These are phyloP conservation scores for Heliopora coerulea DNA, from an alignment of 92 coral and sea anemone species.

Conservation along the genomic window DNA sequence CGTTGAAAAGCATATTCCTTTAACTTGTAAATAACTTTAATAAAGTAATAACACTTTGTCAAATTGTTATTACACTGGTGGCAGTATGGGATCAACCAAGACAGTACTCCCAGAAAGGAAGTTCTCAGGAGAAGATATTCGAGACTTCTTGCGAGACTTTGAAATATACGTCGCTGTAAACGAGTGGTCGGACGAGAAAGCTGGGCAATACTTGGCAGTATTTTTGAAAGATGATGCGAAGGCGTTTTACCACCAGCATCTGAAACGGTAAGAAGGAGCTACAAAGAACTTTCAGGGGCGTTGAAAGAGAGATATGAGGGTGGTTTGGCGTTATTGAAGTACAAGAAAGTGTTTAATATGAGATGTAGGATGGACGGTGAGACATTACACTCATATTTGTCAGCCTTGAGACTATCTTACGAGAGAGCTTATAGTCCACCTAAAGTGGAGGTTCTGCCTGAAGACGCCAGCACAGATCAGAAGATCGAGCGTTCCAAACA, in stretches of 20 bases:
- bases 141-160: constrained; percentile 51
- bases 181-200: constrained; percentile 55
- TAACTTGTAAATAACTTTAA: no score
- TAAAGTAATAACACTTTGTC: no score
- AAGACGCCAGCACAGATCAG: constrained; percentile 33
- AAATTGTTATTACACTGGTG: constrained; percentile 41
- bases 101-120: constrained; percentile 38
- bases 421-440: constrained; percentile 57
- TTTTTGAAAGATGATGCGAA: constrained; percentile 53
- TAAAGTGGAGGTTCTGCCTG: constrained; percentile 43
- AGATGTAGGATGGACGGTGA: constrained; percentile 46
- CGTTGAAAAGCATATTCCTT: no score
- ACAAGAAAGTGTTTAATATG: constrained; percentile 43
- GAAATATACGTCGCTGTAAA: constrained; percentile 45
- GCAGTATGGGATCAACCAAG: constrained; percentile 56
- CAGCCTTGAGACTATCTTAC: constrained; percentile 47
- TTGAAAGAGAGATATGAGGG: constrained; percentile 57
- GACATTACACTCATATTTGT: constrained; percentile 53
- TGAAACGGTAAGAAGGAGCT: constrained; percentile 49
- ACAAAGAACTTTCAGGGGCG: constrained; percentile 45
- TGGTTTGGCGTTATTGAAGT: constrained; percentile 56
- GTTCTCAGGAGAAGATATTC: constrained; percentile 42
- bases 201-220: constrained; percentile 51
- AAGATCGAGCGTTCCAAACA: constrained; percentile 41
- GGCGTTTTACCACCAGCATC: constrained; percentile 51